Conservation (phyloP, 2,888 invertebrate genomes). For the Trichopria drosophilae region DNA sequence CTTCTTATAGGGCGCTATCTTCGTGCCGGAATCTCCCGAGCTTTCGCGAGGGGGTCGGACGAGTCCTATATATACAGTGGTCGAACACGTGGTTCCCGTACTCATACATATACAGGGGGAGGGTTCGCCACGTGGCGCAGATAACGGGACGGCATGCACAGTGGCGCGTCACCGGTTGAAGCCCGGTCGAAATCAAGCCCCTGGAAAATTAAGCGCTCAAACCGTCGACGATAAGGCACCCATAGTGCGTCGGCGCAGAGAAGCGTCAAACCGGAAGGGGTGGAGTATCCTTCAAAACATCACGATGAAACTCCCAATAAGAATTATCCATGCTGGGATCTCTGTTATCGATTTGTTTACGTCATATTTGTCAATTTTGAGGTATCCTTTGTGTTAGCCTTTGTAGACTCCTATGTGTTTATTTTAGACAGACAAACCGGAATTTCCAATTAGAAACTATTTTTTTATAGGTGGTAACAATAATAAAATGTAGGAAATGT, state of each 20-base stretch:
- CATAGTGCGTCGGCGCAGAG: slow-evolving; percentile 28
- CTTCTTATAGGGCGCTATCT: slow-evolving; percentile 48
- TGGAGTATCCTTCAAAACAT: too few relatives aligned
- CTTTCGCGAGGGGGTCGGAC: slow-evolving; percentile 26
- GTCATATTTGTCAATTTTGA: too few relatives aligned
- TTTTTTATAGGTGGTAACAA: too few relatives aligned
- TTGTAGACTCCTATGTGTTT: too few relatives aligned
- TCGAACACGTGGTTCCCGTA: slow-evolving; percentile 51
- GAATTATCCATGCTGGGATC: too few relatives aligned
- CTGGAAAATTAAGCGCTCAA: slow-evolving; percentile 59
- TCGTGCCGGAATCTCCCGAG: slow-evolving; percentile 43
- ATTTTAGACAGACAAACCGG: too few relatives aligned
- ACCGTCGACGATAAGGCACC: slow-evolving; percentile 51
- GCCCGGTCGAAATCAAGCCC: slow-evolving; percentile 53
- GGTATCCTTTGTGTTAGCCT: too few relatives aligned
- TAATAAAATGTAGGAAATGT: too few relatives aligned
- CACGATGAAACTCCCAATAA: too few relatives aligned
- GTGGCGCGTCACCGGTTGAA: slow-evolving; percentile 24
- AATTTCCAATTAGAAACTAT: too few relatives aligned
- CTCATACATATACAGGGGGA: slow-evolving; percentile 35
- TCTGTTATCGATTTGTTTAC: too few relatives aligned
- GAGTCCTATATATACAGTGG: slow-evolving; percentile 15
- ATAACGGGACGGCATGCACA: slow-evolving; percentile 50
- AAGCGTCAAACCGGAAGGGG: slow-evolving; percentile 18
- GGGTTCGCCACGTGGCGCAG: slow-evolving; percentile 55